Base-by-base conservation (phyloP, 2,888 invertebrate genomes). In the Neoaliturus tenellus region DNA sequence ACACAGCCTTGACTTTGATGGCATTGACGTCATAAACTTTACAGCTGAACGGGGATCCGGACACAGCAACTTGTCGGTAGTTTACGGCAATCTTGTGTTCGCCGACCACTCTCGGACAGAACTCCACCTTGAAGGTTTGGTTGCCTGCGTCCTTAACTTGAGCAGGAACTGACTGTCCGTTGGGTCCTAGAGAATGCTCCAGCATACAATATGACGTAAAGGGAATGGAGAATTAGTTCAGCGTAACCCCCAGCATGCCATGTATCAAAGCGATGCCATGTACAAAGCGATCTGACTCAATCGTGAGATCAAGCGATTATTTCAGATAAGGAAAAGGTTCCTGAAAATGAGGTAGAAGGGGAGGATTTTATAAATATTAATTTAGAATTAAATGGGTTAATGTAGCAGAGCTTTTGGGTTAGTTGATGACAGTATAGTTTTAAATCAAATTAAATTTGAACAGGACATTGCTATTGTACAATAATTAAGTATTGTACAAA, bases 21-120 rank as follows among this genome's bases (percentile, higher is more conserved):
- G 98, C 97, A 85, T 95, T 94, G 10, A 98, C 97, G 89, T 98
- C 98, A 90, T 98, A 98, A 3, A 98, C 98, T 93, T 98, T 98
- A 88, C 98, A 96, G 88, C 96, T 95, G 91, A 98, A 98, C 5
- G 98, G 98, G 89, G 98, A 98, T 71, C 98, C 98, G 28, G 95
- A 95, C 85, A 98, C 96, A 14, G 97, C 95, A 88, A 94, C 91
- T 86, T 95, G 95, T 62, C 89, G 88, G 89, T 95, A 95, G 85
- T 95, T 95, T 85, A 98, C 97, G 88, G 96, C 95, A 86, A 98
- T 96, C 85, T 96, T 94, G 91, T 98, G 98, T 89, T 98, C 97
- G 69, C 98, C 98, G 85, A 98, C 98, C 75, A 96, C 95, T 87
- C 95, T 92, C 14, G 98, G 98, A 85, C 96, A 95, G 91, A 98